Conservation (phyloP, 2,888 invertebrate species). For the Cactoblastis cactorum region DNA sequence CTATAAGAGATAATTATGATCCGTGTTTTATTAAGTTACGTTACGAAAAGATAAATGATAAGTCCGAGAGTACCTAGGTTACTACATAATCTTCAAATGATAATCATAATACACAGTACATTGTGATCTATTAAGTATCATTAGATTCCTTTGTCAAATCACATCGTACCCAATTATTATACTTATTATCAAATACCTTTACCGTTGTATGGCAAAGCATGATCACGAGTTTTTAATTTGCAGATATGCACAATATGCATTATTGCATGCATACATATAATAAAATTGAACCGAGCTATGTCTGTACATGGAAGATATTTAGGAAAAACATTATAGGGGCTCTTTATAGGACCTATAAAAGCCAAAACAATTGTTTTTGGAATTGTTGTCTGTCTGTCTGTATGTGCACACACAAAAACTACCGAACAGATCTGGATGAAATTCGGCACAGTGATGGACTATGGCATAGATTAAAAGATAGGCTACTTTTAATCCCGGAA, state of each 20-base stretch:
- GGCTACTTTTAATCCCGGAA: too few relatives aligned
- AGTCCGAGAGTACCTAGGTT: neutral
- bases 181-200: neutral
- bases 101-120: constrained; percentile 10
- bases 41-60: neutral
- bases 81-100: neutral
- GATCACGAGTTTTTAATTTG: neutral
- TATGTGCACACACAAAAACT: too few relatives aligned
- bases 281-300: too few relatives aligned
- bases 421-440: too few relatives aligned
- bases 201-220: neutral
- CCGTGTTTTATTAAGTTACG: neutral
- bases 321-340: too few relatives aligned
- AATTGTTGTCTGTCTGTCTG: too few relatives aligned
- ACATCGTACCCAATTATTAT: constrained; percentile 4
- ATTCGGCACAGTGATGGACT: too few relatives aligned
- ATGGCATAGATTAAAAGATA: too few relatives aligned
- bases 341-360: too few relatives aligned
- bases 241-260: neutral
- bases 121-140: constrained; percentile 19
- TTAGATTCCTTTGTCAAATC: constrained; percentile 4
- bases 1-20: too few relatives aligned
- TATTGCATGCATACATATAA: neutral
- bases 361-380: too few relatives aligned
- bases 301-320: too few relatives aligned